These are phyloP conservation scores for Holacanthella duospinosa DNA, from an alignment of 2,888 invertebrate species.

Conservation along the genomic window DNA sequence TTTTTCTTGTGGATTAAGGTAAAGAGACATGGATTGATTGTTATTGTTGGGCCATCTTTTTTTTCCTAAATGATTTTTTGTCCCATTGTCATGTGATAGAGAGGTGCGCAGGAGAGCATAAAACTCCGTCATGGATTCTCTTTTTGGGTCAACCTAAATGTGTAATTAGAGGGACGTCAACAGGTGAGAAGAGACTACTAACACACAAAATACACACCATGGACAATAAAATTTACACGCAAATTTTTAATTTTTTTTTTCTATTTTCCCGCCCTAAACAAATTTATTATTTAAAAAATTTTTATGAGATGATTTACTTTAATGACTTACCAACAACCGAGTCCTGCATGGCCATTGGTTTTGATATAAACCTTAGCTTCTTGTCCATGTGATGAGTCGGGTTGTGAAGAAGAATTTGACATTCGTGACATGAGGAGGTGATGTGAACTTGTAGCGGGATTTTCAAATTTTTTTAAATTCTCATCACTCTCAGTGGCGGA, in stretches of 20 bases:
- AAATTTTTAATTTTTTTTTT: not conserved
- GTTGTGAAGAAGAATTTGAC: slow-evolving; percentile 33
- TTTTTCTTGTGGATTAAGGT: too few relatives aligned
- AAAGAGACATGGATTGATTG: too few relatives aligned
- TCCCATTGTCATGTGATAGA: too few relatives aligned
- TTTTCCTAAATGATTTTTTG: too few relatives aligned
- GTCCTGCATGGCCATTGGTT: slow-evolving; percentile 33
- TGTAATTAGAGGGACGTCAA: too few relatives aligned
- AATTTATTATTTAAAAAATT: not conserved
- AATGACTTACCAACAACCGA: slow-evolving; percentile 38
- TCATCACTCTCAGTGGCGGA: not conserved
- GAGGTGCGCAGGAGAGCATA: too few relatives aligned
- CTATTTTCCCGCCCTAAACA: not conserved
- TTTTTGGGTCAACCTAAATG: too few relatives aligned
- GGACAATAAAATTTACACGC: not conserved
- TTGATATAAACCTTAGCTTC: slow-evolving; percentile 37
- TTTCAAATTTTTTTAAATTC: not conserved
- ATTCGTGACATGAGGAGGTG: slow-evolving; percentile 1
- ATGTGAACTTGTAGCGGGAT: slow-evolving; percentile 43
- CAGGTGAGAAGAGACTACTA: too few relatives aligned
- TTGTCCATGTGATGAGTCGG: slow-evolving; percentile 28
- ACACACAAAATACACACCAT: not conserved
- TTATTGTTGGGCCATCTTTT: too few relatives aligned
- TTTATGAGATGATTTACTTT: too few relatives aligned
- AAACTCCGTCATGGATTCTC: too few relatives aligned